Evolutionary conservation across 1,140 invertebrate genomes (phyloP), one percentile per base, ranked within the genome.

Genomic region (Antheraea pernyi): DNA sequence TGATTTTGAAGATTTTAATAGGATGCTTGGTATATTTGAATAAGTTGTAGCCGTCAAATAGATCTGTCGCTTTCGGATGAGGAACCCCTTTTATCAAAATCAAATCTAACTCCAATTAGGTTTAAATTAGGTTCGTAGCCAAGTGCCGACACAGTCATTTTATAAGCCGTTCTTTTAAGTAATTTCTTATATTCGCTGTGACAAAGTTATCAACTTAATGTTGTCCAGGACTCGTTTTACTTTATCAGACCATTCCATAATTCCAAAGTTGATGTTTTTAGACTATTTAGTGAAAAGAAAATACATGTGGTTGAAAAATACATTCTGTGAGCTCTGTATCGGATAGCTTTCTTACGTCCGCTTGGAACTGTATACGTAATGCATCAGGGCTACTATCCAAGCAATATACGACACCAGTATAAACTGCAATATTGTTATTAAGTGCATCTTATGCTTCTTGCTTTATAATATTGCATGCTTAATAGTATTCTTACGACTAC

Each of bases 321-420:
- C 48, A 30, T 68, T 65, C 30, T 77, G 69, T 11, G n/a, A 77
- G 30, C 61, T 69, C 37, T 36, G 11, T 37, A 58, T 65, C 65
- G 0, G 67, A 46, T 19, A 70, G 18, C 30, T 74, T 64, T 11
- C 75, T 72, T 42, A 77, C 18, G 53, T 70, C 37, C 4, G 70
- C 70, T 11, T 70, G 53, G 1, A 77, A 48, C 65, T 77, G 72
- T 22, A 64, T 30, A 68, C 39, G 48, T 39, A 74, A 65, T 62
- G 62, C 75, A 65, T 74, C 75, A 36, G 75, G 75, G 59, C 75
- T 74, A 62, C 72, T 74, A 65, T 77, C 75, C 48, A 74, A 66
- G 63, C 72, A 77, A 48, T 69, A 77, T n/a, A 77, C 70, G 3
- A 74, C 46, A 46, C 75, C 75, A 67, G 63, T 46, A 19, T 70